These are phyloP conservation scores for Helicorthomorpha holstii DNA, from an alignment of 1,140 invertebrate species.

Conservation along the genomic window DNA sequence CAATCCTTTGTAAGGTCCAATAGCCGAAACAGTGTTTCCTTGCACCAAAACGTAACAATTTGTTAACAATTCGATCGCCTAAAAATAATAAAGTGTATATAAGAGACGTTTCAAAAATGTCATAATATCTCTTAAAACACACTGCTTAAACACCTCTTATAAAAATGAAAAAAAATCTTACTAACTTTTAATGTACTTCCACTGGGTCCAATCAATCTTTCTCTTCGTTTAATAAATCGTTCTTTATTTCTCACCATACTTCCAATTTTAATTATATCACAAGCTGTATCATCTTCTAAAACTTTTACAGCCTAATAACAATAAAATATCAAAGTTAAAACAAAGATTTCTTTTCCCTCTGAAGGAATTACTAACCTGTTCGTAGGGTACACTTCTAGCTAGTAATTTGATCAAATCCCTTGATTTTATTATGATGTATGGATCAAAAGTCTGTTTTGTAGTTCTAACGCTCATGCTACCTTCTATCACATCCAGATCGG, in stretches of 20 bases:
- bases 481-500: constrained; percentile 86
- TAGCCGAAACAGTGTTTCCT: constrained; percentile 90
- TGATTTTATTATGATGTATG: constrained; percentile 92
- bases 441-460: constrained; percentile 96
- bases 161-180: too few species aligned
- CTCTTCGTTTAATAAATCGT: constrained; percentile 87
- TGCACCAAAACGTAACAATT: constrained; percentile 95
- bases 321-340: background rate
- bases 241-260: constrained; percentile 79
- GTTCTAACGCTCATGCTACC: constrained; percentile 90
- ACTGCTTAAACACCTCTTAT: too few species aligned
- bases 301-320: constrained; percentile 27
- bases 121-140: background rate
- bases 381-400: constrained; percentile 88
- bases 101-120: background rate
- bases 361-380: constrained; percentile 61
- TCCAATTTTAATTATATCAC: constrained; percentile 95
- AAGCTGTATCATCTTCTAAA: constrained; percentile 69
- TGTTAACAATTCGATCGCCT: constrained; percentile 91
- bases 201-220: constrained; percentile 88
- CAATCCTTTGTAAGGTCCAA: constrained; percentile 89
- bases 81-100: constrained; percentile 10
- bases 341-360: constrained; percentile 2
- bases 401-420: constrained; percentile 90
- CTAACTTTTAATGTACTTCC: constrained; percentile 75